Base-by-base conservation (phyloP, 1,140 invertebrate genomes). In the Camponotus floridanus region DNA sequence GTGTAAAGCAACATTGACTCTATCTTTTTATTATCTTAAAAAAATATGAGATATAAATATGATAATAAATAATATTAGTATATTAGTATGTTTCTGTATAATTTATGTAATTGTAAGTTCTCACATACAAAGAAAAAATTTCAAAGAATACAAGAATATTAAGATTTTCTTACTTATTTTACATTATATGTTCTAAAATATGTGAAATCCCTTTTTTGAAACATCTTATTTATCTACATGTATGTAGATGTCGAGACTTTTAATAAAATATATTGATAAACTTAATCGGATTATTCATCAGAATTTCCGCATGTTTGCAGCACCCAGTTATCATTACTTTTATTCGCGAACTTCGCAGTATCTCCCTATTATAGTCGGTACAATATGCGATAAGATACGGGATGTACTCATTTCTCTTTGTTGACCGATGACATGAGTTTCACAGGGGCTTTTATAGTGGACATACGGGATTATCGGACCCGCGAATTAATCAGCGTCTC, bases 371-470 rank as follows among this genome's bases (percentile, higher is more conserved):
- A 70, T 31, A 71, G 33, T 36, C 26, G 57, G 13, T 62, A 13
- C 48, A 74, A 74, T 55, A 8, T 61, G 13, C 33, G 79, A 83
- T 83, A 83, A 83, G 68, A 83, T 83, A 83, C 1, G 26, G 6
- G 31, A 59, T 3, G n/a, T 42, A 39, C 65, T 3, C n/a, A 48
- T 83, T 62, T 61, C 26, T 31, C 79, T 74, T 83, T 83, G 68
- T 83, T 83, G 39, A 48, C 79, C n/a, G 79, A 83, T 45, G 18
- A 61, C 57, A 80, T 13, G 26, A 70, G 31, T 65, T 79, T 39
- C 13, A 21, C 36, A 33, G 21, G 45, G 48, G 26, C 7, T 81
- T 71, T 36, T 59, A 33, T 59, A 81, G 15, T 42, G 36, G 2
- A 65, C 9, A 18, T 55, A 61, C 18, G 39, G 7, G 55, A 83